Conservation (phyloP, 1,140 invertebrate genomes). For the Pseudomyrmex pallidus region DNA sequence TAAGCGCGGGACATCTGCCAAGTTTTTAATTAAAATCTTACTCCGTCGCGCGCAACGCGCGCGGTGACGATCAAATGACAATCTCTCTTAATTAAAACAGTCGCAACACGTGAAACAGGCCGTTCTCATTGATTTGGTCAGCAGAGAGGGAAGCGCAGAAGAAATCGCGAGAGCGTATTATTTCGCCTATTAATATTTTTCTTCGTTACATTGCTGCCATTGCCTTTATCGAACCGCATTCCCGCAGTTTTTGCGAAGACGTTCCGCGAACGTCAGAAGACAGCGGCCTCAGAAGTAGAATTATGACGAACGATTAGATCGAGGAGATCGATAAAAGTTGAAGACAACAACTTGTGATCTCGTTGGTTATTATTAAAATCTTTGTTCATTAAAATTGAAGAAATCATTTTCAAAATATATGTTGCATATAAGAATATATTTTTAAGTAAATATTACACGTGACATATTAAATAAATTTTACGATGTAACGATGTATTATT, state of each 20-base stretch:
- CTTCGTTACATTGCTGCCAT: not conserved
- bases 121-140: slow-evolving; percentile 25
- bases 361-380: not conserved
- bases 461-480: too few relatives aligned
- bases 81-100: slow-evolving; percentile 50
- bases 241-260: slow-evolving; percentile 38
- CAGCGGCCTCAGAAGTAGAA: not conserved
- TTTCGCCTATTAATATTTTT: slow-evolving; percentile 22
- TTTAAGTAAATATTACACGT: not conserved
- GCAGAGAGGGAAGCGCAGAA: not conserved
- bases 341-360: not conserved
- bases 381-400: not conserved
- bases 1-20: slow-evolving; percentile 22
- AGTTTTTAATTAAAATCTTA: slow-evolving; percentile 50
- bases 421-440: not conserved
- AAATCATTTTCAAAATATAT: slow-evolving; percentile 1
- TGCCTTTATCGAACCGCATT: slow-evolving; percentile 46
- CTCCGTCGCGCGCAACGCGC: not conserved
- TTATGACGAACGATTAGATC: not conserved
- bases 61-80: slow-evolving; percentile 26
- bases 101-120: not conserved
- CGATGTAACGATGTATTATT: not conserved
- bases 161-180: slow-evolving; percentile 11
- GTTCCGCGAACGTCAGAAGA: not conserved
- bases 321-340: not conserved